Base-by-base conservation (phyloP, 2,797 vertebrate species). In the Acipenser ruthenus region DNA sequence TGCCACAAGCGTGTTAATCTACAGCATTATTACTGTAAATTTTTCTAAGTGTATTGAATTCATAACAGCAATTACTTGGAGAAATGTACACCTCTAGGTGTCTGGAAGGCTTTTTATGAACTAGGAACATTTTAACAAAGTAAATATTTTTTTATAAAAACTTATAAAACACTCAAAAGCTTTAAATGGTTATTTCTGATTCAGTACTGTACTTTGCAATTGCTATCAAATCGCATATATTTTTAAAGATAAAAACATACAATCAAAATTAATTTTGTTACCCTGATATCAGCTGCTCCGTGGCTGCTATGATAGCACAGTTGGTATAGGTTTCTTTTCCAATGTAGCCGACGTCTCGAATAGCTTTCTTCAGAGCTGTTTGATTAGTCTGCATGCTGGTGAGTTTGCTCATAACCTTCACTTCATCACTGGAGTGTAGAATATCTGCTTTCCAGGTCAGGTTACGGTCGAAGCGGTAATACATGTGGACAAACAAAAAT, bases 361-460 rank as follows among this genome's bases (percentile, higher is more conserved):
- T 75, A 56, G 70, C 70, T 63, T 55, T 72, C 60, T 66, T 73
- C 50, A 79, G 67, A 60, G 63, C 50, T 18, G n/a, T 49, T 65
- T 64, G 72, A 6, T 62, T 63, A 6, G 49, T n/a, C n/a, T 52
- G 13, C 10, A 72, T 63, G 18, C 65, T 71, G 62, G 67, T 67
- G 18, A 79, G 67, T 49, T 74, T 65, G 18, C 75, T 79, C 47
- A 74, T 74, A 12, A 74, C 23, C 60, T 74, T 77, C 15, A 79
- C 77, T 63, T 79, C 77, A 71, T 79, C 75, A 51, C 77, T 79
- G 65, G 75, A 79, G 60, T 79, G 75, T 6, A 78, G 73, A 50
- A 74, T 64, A 11, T 75, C 77, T 49, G 68, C 70, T 6, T 67
- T 79, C 77, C 75, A 77, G 52, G 69, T 71, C 67, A 79, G 69